These are phyloP conservation scores for Sebastolobus altivelis DNA, from an alignment of 2,797 vertebrate species.

Conservation along the genomic window DNA sequence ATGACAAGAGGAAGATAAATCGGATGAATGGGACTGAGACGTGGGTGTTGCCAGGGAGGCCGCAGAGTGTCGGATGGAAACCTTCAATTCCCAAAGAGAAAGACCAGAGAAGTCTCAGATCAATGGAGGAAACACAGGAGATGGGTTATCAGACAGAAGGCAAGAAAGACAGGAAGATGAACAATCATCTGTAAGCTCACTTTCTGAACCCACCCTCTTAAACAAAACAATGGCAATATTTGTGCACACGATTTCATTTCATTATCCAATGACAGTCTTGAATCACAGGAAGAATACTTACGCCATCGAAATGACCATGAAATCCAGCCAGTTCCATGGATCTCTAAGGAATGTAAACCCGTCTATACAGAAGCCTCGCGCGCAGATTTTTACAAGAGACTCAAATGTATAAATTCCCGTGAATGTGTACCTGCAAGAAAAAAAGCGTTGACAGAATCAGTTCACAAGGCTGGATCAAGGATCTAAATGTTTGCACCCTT, in stretches of 20 bases:
- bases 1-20: constrained; percentile 49
- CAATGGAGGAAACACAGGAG: constrained; percentile 55
- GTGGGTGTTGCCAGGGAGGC: constrained; percentile 46
- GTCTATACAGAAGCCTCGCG: constrained; percentile 99
- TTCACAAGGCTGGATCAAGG: constrained; percentile 41
- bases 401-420: constrained; percentile 99
- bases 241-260: neutral
- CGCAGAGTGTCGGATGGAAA: constrained; percentile 56
- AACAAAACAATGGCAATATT: constrained; percentile 8
- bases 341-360: constrained; percentile 98
- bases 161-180: constrained; percentile 44
- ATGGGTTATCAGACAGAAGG: constrained; percentile 63
- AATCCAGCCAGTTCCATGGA: constrained; percentile 99
- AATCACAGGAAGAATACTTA: constrained; percentile 85
- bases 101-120: constrained; percentile 60
- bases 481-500: neutral
- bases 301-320: constrained; percentile 99
- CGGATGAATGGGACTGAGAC: constrained; percentile 41
- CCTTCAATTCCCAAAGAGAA: constrained; percentile 69
- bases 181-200: constrained; percentile 16
- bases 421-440: constrained; percentile 94
- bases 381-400: constrained; percentile 98
- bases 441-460: constrained; percentile 62
- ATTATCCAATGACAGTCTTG: neutral
- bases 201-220: constrained; percentile 33